Percentiles rank a stretch among this genome's conserved stretches.
Conservation (phyloP, 2,113 vertebrate species). For the Meles meles region DNA sequence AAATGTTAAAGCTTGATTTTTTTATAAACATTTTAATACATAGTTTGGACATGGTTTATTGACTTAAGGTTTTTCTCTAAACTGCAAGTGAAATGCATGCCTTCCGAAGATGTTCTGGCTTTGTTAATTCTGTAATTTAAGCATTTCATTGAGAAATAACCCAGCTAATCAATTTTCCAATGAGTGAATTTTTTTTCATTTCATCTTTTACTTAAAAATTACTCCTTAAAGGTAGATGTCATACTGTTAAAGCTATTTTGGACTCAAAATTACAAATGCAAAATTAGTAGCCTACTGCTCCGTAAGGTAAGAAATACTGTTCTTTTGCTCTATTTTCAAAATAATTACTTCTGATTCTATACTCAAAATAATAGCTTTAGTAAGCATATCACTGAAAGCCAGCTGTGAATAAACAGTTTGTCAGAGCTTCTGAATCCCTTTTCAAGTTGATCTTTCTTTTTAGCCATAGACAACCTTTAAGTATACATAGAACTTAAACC, state of each 20-base stretch:
- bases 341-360: neutral
- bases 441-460: slow-evolving; percentile 34
- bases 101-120: slow-evolving; percentile 60
- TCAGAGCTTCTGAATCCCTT: slow-evolving; percentile 29
- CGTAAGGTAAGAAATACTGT: slow-evolving; percentile 50
- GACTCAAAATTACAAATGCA: slow-evolving; percentile 46
- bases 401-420: neutral
- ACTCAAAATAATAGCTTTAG: slow-evolving; percentile 39
- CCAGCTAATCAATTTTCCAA: slow-evolving; percentile 14
- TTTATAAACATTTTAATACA: slow-evolving; percentile 82
- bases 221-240: slow-evolving; percentile 40
- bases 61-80: slow-evolving; percentile 66
- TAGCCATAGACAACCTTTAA: slow-evolving; percentile 16
- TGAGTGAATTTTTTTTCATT: slow-evolving; percentile 34
- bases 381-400: slow-evolving; percentile 48
- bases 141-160: slow-evolving; percentile 57
- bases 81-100: slow-evolving; percentile 69
- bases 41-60: slow-evolving; percentile 85
- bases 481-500: slow-evolving; percentile 29
- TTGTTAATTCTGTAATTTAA: slow-evolving; percentile 59
- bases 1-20: slow-evolving; percentile 86
- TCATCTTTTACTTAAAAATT: slow-evolving; percentile 36
- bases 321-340: slow-evolving; percentile 37
- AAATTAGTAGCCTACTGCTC: slow-evolving; percentile 32
- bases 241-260: slow-evolving; percentile 37